phyloP scores from a whole-genome alignment of 2,888 invertebrate genomes.

The Pherbina coryleti region DNA sequence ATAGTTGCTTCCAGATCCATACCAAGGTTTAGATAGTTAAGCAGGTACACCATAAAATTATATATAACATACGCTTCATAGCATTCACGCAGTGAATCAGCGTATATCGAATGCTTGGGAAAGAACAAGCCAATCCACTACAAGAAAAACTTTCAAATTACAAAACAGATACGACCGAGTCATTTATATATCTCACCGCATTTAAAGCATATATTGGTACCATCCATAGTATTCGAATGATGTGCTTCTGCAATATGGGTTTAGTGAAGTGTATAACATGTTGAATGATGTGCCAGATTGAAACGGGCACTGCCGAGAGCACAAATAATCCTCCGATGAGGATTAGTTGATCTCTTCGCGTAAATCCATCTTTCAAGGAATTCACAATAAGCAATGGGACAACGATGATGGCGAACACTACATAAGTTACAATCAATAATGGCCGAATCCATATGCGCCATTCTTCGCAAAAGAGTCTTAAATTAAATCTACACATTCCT shows the following conservation, averaged over 20 bases:
- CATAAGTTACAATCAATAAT: constrained; percentile 83
- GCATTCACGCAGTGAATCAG: constrained; percentile 93
- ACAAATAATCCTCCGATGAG: constrained; percentile 93
- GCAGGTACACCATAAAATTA: constrained; percentile 95
- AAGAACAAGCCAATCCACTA: constrained; percentile 80
- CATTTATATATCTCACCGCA: constrained; percentile 77
- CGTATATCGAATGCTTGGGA: constrained; percentile 89
- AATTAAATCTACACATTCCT: constrained; percentile 58
- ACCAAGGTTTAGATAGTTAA: constrained; percentile 90
- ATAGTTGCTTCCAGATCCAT: constrained; percentile 87
- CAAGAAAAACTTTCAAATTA: constrained; percentile 31
- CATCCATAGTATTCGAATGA: constrained; percentile 97
- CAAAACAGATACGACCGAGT: neutral
- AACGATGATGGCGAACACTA: constrained; percentile 83
- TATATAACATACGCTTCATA: constrained; percentile 99
- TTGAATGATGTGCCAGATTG: constrained; percentile 94
- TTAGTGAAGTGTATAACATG: constrained; percentile 94
- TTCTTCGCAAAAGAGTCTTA: constrained; percentile 65
- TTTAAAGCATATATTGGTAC: constrained; percentile 96
- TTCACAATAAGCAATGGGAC: constrained; percentile 87
- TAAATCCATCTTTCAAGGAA: constrained; percentile 83
- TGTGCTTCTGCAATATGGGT: constrained; percentile 92
- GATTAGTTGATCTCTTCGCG: constrained; percentile 83
- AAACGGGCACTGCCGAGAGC: constrained; percentile 89
- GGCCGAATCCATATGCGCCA: constrained; percentile 95